These are phyloP conservation scores for Dendropsophus ebraccatus DNA, from an alignment of 2,113 vertebrate species.

Conservation along the genomic window DNA sequence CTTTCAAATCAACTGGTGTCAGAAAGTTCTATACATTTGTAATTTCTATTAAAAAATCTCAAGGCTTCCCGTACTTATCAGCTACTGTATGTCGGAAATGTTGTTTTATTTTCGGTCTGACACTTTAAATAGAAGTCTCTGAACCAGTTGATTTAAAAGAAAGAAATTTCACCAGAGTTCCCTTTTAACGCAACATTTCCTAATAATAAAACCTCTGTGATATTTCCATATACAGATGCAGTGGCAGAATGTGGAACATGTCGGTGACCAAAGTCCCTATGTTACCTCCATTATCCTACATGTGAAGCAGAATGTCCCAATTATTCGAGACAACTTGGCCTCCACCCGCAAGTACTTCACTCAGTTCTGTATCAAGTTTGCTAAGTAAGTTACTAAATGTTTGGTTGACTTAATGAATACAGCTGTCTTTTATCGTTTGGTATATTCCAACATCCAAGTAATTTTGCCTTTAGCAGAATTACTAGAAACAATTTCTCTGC, in stretches of 20 bases:
- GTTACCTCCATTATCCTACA: slow-evolving; percentile 98
- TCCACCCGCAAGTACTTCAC: slow-evolving; percentile 98
- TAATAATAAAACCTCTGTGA: not conserved
- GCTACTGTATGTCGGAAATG: too few relatives aligned
- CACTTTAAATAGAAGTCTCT: too few relatives aligned
- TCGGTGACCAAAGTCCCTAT: slow-evolving; percentile 98
- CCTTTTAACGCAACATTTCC: too few relatives aligned
- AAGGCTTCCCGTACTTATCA: too few relatives aligned
- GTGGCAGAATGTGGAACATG: slow-evolving; percentile 98
- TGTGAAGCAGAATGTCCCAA: slow-evolving; percentile 97
- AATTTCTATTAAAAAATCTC: too few relatives aligned
- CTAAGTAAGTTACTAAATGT: slow-evolving; percentile 80
- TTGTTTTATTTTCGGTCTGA: too few relatives aligned
- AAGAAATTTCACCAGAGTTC: too few relatives aligned
- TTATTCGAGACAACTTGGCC: slow-evolving; percentile 95
- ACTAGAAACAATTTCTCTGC: slow-evolving; percentile 5
- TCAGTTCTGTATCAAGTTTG: slow-evolving; percentile 99
- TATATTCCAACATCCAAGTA: slow-evolving; percentile 2
- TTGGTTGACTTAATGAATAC: not conserved
- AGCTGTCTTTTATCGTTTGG: not conserved
- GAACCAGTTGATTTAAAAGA: too few relatives aligned
- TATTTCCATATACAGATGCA: slow-evolving; percentile 84
- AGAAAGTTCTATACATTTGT: too few relatives aligned
- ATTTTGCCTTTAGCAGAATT: slow-evolving; percentile 13
- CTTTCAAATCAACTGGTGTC: too few relatives aligned